Evolutionary conservation across 2,113 vertebrate species (phyloP).

Genomic region (Gallinago jamesoni): DNA sequence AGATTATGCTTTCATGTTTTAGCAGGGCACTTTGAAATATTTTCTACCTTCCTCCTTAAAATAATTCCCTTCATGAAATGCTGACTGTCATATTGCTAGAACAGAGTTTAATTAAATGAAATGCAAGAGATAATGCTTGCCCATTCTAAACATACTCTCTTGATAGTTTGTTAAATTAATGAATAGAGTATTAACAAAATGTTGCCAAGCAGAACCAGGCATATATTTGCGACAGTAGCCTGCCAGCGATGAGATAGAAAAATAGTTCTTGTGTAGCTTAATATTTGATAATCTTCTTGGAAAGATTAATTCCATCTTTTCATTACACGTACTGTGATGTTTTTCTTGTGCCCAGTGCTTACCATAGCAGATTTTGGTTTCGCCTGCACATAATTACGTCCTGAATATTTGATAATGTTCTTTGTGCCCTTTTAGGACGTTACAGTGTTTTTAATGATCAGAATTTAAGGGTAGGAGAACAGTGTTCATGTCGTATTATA

Average conservation of each 20-base stretch:
- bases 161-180: slow-evolving; percentile 75
- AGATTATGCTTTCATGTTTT: slow-evolving; percentile 64
- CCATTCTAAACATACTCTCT: slow-evolving; percentile 64
- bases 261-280: neutral
- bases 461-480: neutral
- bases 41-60: slow-evolving; percentile 67
- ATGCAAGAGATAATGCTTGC: slow-evolving; percentile 70
- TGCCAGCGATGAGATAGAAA: slow-evolving; percentile 8
- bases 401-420: neutral
- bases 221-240: slow-evolving; percentile 14
- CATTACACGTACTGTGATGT: neutral
- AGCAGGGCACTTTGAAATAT: slow-evolving; percentile 60
- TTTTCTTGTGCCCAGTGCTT: neutral
- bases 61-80: slow-evolving; percentile 62
- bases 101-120: slow-evolving; percentile 77
- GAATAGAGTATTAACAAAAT: slow-evolving; percentile 59
- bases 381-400: neutral
- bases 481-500: neutral
- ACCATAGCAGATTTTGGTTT: neutral
- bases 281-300: slow-evolving; percentile 25
- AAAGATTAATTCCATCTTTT: slow-evolving; percentile 19
- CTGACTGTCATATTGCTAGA: slow-evolving; percentile 70
- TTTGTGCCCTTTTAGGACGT: neutral
- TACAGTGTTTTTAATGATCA: neutral
- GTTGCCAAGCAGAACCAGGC: slow-evolving; percentile 58